Conservation (phyloP, 2,797 vertebrate genomes). For the Podarcis siculus region DNA sequence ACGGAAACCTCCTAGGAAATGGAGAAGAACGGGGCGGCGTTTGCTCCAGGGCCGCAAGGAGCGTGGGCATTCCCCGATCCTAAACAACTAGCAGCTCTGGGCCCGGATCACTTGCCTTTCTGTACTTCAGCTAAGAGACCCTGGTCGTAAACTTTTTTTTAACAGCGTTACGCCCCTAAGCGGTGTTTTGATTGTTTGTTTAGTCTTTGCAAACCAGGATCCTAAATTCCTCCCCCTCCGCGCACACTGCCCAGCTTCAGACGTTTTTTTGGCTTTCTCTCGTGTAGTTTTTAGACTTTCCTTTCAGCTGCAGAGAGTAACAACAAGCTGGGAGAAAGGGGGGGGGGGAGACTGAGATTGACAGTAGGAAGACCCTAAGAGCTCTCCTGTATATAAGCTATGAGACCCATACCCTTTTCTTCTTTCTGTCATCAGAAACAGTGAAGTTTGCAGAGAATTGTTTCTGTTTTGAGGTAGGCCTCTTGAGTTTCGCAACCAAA, state of each 20-base stretch:
- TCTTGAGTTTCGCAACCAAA: slow-evolving; percentile 11
- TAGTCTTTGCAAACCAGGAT: neutral
- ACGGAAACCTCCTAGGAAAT: slow-evolving; percentile 2
- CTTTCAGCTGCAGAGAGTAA: neutral
- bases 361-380: neutral
- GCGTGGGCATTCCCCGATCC: neutral
- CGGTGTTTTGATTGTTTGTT: neutral
- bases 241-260: neutral
- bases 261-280: neutral
- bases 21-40: neutral
- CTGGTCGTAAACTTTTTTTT: neutral
- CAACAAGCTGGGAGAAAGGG: neutral
- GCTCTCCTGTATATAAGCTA: neutral
- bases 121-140: neutral
- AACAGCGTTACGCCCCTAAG: neutral
- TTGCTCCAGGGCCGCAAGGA: neutral
- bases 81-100: neutral
- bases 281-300: neutral
- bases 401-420: neutral
- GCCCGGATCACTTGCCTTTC: neutral
- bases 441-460: neutral
- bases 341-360: neutral
- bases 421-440: neutral
- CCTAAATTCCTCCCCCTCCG: too few species aligned
- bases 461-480: neutral